These are phyloP conservation scores for Calameuta idolon DNA, from an alignment of 2,888 invertebrate genomes.

Conservation along the genomic window DNA sequence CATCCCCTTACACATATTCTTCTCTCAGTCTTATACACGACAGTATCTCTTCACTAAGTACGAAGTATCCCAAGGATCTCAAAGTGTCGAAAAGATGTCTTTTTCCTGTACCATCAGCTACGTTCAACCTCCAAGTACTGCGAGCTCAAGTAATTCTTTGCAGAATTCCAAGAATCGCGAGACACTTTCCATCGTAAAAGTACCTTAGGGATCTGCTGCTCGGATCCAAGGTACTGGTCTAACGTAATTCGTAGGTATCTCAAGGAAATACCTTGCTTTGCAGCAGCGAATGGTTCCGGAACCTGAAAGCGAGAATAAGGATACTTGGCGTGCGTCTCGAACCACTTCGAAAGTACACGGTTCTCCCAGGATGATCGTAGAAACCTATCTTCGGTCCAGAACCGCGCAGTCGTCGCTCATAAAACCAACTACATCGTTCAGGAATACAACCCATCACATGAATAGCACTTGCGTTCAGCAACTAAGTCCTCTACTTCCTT, in stretches of 20 bases:
- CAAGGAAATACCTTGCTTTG: not conserved
- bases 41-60: not conserved
- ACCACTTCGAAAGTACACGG: slow-evolving; percentile 18
- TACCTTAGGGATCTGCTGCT: slow-evolving; percentile 18
- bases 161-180: slow-evolving; percentile 29
- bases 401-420: slow-evolving; percentile 38
- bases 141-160: not conserved
- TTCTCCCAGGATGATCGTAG: slow-evolving; percentile 35
- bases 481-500: slow-evolving; percentile 23
- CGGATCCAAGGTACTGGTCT: slow-evolving; percentile 19
- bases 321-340: not conserved
- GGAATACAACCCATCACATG: slow-evolving; percentile 44
- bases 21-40: not conserved
- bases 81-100: not conserved
- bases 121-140: not conserved
- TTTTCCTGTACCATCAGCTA: not conserved
- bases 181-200: slow-evolving; percentile 24
- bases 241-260: not conserved
- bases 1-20: not conserved
- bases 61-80: not conserved
- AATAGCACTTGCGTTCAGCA: slow-evolving; percentile 45
- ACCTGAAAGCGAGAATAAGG: not conserved
- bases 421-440: slow-evolving; percentile 45
- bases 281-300: not conserved
- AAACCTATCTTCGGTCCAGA: slow-evolving; percentile 39